These are phyloP conservation scores for Myiagra hebetior DNA, from an alignment of 2,113 vertebrate species.

Conservation along the genomic window DNA sequence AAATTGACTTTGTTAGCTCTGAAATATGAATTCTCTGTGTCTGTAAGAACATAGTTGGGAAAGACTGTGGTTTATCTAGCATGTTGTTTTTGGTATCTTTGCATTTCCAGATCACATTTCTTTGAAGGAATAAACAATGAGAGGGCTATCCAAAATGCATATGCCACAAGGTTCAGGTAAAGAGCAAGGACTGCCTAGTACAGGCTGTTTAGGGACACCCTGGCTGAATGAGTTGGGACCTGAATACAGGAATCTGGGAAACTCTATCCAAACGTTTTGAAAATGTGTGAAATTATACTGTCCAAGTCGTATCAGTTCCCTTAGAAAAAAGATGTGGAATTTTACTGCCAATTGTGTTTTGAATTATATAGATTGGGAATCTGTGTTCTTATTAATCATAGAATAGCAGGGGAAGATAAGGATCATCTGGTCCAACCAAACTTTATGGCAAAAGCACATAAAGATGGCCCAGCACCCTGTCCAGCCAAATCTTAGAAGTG, in stretches of 20 bases:
- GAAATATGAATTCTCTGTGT: background rate
- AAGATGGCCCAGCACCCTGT: background rate
- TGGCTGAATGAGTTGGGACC: background rate
- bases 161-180: background rate
- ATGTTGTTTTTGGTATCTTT: background rate
- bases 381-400: background rate
- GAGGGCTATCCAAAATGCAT: background rate
- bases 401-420: background rate
- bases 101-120: background rate
- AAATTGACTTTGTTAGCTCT: background rate
- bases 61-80: background rate
- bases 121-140: background rate
- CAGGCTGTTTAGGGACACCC: background rate
- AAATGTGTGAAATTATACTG: background rate
- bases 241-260: background rate
- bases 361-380: background rate
- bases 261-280: background rate
- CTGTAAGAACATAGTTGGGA: background rate
- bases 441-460: background rate
- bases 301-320: background rate
- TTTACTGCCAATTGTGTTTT: background rate
- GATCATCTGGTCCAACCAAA: background rate
- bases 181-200: background rate
- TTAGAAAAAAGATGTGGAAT: background rate
- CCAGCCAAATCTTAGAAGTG: background rate